A percentile compares a stretch with the other conserved stretches of the same genome.
Evolutionary conservation across 2,113 vertebrate species (phyloP).

Genomic region (Gila orcuttii): DNA sequence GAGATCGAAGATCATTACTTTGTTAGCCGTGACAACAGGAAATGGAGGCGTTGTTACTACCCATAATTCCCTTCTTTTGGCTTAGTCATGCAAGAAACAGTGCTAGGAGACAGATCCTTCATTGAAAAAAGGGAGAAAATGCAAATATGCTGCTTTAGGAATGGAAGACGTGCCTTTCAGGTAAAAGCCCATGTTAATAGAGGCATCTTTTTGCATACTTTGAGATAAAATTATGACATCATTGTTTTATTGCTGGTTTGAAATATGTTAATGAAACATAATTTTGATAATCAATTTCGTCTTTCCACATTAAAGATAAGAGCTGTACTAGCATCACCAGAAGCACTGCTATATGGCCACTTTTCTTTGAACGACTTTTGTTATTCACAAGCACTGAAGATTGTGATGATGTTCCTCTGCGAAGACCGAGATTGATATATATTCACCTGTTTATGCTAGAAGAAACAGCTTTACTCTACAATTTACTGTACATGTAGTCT

Average conservation of each 20-base stretch:
- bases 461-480: neutral
- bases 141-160: neutral
- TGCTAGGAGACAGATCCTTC: neutral
- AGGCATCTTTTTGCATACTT: neutral
- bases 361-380: too few relatives aligned
- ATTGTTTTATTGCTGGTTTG: neutral
- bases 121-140: neutral
- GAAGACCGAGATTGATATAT: neutral
- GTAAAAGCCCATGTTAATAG: neutral
- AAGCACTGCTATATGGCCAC: too few relatives aligned
- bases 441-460: neutral
- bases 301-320: neutral
- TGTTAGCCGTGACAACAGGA: neutral
- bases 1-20: conserved; percentile 16
- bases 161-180: neutral
- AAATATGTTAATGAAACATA: neutral
- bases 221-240: neutral
- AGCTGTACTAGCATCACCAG: too few relatives aligned
- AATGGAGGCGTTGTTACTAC: neutral
- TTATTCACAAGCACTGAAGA: too few relatives aligned
- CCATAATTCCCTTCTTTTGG: conserved; percentile 16
- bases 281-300: neutral
- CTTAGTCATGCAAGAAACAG: conserved; percentile 7
- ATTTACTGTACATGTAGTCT: neutral
- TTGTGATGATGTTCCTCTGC: neutral